Evolutionary conservation across 2,797 vertebrate species (phyloP), one percentile per base, ranked within the genome.

Genomic region (Mormyrus proboscirostris): DNA sequence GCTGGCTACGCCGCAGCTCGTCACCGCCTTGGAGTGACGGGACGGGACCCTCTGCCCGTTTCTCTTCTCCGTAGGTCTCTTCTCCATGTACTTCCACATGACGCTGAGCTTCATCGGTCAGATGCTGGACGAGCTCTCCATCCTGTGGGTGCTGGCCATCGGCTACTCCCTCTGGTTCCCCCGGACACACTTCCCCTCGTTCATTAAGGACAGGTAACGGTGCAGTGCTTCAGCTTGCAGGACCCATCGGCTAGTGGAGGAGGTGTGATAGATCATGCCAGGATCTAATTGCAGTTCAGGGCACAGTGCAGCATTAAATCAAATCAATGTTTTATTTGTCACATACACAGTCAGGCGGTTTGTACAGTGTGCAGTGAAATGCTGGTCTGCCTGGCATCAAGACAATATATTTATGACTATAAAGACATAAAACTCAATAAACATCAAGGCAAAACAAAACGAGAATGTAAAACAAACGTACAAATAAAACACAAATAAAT

Each of bases 21-120:
- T 38, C 29, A 6, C 65, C 65, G 0, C 69, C 12, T 38, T 2
- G 14, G 33, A 19, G 69, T 38, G 69, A 76, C 14, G 33, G 25
- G 69, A 10, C 14, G 33, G 25, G 69, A 10, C 14, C 29, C 69
- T 76, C 69, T 41, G 69, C n/a, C 55, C 6, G 41, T 50, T 14
- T 44, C 16, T 16, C 7, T 8, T 69, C 73, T 8, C 62, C 87
- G 8, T 91, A 99, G 98, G 98, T 0, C 0, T 97, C 1, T 99
- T 98, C 93, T 99, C 98, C 0, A 92, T 92, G 0, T 99, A 99
- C 91, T 99, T 98, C 91, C 98, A 99, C 95, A 97, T 97, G 97
- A 99, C 98, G 0, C 95, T 99, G 22, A 99, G 98, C 92, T 98
- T 98, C 0, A 91, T 97, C 57, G 98, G 98, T 8, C 98, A 99